A percentile compares a stretch with the other conserved stretches of the same genome.
These are phyloP conservation scores for Stichopus chloronotus DNA, from an alignment of 35 echinoderm and acorn worm species.

Conservation along the genomic window DNA sequence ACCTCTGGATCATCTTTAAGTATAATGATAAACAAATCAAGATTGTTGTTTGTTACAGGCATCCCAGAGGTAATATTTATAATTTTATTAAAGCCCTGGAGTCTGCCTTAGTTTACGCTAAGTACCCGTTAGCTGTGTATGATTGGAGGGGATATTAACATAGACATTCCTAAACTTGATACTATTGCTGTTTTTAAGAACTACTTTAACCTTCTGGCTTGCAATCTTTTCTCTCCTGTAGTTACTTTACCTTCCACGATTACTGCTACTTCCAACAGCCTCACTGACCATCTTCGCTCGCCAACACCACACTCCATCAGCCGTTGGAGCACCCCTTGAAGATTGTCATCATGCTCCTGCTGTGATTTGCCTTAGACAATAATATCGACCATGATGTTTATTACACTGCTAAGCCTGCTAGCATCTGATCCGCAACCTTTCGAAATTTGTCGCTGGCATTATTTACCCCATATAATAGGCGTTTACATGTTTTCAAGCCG, in stretches of 20 bases:
- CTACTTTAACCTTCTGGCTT: neutral
- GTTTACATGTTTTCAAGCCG: too few relatives aligned
- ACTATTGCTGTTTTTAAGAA: neutral
- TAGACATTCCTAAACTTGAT: neutral
- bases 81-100: conserved; percentile 12
- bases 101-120: neutral
- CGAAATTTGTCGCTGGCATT: too few relatives aligned
- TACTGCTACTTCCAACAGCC: conserved; percentile 9
- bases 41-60: conserved; percentile 15
- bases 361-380: conserved; percentile 23
- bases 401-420: conserved; percentile 40
- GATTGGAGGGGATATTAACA: conserved; percentile 4
- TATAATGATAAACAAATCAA: neutral
- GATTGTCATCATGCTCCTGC: conserved; percentile 41
- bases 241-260: neutral
- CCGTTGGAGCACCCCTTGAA: neutral
- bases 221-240: neutral
- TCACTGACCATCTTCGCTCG: conserved; percentile 20
- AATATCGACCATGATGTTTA: conserved; percentile 22
- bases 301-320: too few relatives aligned
- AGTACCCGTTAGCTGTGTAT: conserved; percentile 6
- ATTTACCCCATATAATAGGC: too few relatives aligned
- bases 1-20: neutral
- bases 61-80: conserved; percentile 15
- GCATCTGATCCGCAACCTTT: conserved; percentile 45